Conservation (phyloP, 2,113 vertebrate species). For the Pseudorectes ferrugineus region DNA sequence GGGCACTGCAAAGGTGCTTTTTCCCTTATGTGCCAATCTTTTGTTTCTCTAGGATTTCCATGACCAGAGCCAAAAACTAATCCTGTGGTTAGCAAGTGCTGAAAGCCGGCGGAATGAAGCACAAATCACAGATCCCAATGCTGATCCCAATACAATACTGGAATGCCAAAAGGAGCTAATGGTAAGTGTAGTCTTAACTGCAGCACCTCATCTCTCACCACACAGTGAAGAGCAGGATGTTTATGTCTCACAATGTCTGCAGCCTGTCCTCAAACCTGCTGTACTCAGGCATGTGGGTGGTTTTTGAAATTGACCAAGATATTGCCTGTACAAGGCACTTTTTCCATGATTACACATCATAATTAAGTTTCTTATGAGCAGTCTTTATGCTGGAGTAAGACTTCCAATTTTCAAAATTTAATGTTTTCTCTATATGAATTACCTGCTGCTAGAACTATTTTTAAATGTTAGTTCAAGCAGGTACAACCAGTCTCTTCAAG, state of each 20-base stretch:
- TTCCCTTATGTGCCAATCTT: background rate
- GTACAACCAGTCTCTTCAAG: background rate
- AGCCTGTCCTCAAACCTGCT: background rate
- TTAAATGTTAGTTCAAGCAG: background rate
- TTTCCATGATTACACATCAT: background rate
- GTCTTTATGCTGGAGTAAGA: background rate
- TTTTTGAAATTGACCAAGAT: background rate
- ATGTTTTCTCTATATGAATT: background rate
- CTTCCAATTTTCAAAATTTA: background rate
- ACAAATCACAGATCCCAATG: conserved; percentile 11
- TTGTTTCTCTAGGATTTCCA: conserved; percentile 84
- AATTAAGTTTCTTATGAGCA: background rate
- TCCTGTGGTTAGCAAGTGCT: conserved; percentile 81
- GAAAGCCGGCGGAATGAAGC: conserved; percentile 71
- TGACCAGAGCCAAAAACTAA: conserved; percentile 77
- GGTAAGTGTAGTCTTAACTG: conserved; percentile 64
- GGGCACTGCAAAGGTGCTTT: background rate
- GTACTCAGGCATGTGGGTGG: background rate
- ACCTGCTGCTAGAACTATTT: background rate
- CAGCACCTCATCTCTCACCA: background rate
- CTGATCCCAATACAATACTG: conserved; percentile 56
- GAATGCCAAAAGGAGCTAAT: conserved; percentile 69
- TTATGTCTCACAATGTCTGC: background rate
- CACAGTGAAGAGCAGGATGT: background rate
- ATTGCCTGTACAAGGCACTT: background rate